phyloP scores from a whole-genome alignment of 2,113 vertebrate species.

The Gorilla gorilla region DNA sequence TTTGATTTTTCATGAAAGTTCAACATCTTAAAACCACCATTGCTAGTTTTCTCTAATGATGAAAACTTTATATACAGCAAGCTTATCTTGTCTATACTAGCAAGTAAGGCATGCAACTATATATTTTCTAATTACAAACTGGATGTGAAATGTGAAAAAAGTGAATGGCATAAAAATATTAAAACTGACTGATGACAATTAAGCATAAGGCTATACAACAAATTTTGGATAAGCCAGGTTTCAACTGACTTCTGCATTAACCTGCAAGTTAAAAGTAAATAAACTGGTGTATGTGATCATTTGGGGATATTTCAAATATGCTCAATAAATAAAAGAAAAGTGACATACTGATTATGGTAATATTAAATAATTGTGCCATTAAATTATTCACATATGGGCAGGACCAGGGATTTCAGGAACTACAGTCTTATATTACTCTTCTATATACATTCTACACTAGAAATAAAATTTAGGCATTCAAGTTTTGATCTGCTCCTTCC shows the following conservation, averaged over 20 bases:
- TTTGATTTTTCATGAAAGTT: constrained; percentile 66
- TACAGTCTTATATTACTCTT: neutral
- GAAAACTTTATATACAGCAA: constrained; percentile 41
- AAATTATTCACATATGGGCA: neutral
- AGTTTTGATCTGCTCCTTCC: neutral
- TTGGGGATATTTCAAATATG: neutral
- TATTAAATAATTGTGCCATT: constrained; percentile 7
- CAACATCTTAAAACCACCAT: constrained; percentile 60
- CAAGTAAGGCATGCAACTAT: neutral
- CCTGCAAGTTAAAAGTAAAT: constrained; percentile 13
- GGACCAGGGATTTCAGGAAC: neutral
- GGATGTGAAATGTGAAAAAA: constrained; percentile 47
- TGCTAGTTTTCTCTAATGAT: constrained; percentile 39
- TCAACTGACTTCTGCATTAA: constrained; percentile 32
- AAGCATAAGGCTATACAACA: neutral
- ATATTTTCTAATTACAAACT: constrained; percentile 43
- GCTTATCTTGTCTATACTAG: constrained; percentile 46
- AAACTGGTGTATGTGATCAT: neutral
- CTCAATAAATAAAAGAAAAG: neutral
- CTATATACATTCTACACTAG: neutral
- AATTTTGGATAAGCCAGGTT: neutral
- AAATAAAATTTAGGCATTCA: constrained; percentile 10
- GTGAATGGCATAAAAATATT: constrained; percentile 50
- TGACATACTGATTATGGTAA: neutral
- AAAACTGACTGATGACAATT: constrained; percentile 47